Conservation (phyloP, 2,888 invertebrate genomes). For the Lasioglossum lativentre region DNA sequence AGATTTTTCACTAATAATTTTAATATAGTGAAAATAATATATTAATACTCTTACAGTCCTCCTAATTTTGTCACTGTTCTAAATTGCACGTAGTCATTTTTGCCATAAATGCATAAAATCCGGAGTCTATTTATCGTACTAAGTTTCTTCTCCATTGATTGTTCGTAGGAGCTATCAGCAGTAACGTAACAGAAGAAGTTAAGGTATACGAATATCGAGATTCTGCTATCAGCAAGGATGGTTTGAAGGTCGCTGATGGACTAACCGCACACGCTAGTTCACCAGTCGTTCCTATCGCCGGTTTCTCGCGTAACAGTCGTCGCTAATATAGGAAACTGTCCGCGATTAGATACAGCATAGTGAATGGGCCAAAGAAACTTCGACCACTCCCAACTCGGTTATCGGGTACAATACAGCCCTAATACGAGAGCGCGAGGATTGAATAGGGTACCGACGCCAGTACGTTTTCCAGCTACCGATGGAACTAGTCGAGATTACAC, state of each 20-base stretch:
- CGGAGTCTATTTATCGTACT: no score
- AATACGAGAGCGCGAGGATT: conserved; percentile 11
- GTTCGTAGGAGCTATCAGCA: not conserved
- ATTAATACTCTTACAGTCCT: no score
- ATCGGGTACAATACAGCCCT: not conserved
- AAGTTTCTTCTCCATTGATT: not conserved
- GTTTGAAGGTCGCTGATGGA: not conserved
- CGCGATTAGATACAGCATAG: conserved; percentile 4
- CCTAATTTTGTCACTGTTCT: no score
- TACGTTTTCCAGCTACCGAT: not conserved
- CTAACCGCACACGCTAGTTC: not conserved
- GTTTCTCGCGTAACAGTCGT: conserved; percentile 3
- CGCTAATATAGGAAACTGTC: conserved; percentile 9
- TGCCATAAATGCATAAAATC: no score
- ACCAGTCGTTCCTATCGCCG: not conserved
- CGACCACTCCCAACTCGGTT: conserved; percentile 11
- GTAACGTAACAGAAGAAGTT: not conserved
- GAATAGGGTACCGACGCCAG: conserved; percentile 6
- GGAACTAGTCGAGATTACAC: conserved; percentile 9
- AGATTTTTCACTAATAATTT: no score
- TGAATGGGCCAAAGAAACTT: conserved; percentile 1
- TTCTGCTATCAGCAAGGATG: not conserved
- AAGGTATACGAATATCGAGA: not conserved
- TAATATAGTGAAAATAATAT: no score
- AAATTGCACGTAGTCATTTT: no score